Conservation (phyloP, 2,113 vertebrate genomes). For the Tapirus terrestris region DNA sequence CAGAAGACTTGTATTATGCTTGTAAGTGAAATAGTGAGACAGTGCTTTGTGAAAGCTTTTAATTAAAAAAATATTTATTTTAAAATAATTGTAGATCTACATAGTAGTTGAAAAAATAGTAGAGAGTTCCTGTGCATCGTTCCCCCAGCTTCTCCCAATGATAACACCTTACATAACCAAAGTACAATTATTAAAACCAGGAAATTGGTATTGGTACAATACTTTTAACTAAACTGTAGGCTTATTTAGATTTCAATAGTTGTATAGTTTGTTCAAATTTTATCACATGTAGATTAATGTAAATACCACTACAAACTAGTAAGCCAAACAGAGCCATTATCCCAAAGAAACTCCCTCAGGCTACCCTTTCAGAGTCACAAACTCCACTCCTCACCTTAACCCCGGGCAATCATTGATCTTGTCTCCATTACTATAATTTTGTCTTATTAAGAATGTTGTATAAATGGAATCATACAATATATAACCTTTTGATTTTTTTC, state of each 20-base stretch:
- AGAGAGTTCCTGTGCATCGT: background rate
- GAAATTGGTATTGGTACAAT: background rate
- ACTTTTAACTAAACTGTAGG: background rate
- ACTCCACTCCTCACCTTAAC: background rate
- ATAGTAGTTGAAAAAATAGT: background rate
- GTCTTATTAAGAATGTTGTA: background rate
- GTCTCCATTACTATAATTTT: background rate
- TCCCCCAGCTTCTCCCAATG: background rate
- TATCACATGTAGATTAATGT: background rate
- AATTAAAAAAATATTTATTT: background rate
- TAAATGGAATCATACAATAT: background rate
- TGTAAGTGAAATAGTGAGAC: background rate
- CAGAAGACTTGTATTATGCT: background rate
- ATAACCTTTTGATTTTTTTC: background rate
- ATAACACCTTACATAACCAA: background rate
- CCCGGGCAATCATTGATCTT: background rate
- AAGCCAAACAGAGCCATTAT: background rate
- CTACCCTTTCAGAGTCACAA: background rate
- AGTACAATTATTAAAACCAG: background rate
- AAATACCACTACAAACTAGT: background rate
- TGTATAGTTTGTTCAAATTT: background rate
- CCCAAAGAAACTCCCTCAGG: background rate
- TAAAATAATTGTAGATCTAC: background rate
- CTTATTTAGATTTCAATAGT: background rate
- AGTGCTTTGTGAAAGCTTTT: background rate